Percentiles rank a stretch among this genome's conserved stretches.
Evolutionary conservation across 2,888 invertebrate species (phyloP).

Genomic region (Linnaemya tessellans): DNA sequence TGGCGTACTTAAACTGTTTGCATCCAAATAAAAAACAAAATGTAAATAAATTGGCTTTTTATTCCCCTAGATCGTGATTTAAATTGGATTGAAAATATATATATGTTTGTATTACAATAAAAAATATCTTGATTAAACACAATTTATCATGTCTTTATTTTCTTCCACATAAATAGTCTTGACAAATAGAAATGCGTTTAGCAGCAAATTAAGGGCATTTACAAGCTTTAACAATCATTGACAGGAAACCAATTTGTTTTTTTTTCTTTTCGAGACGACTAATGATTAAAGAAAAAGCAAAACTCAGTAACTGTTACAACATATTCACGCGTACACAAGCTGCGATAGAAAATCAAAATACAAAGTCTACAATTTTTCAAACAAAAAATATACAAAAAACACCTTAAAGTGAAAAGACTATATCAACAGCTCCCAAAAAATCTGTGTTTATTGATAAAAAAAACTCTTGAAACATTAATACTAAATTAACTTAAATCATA

Average conservation of each 20-base stretch:
- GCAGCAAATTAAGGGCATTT: constrained; percentile 48
- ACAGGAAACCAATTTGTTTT: constrained; percentile 20
- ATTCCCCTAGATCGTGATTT: background rate
- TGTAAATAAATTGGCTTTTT: background rate
- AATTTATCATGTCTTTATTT: constrained; percentile 23
- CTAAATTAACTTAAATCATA: constrained; percentile 35
- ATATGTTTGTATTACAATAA: background rate
- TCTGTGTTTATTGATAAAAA: constrained; percentile 13
- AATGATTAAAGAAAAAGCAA: constrained; percentile 1
- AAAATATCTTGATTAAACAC: constrained; percentile 28
- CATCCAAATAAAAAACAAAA: background rate
- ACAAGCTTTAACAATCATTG: constrained; percentile 39
- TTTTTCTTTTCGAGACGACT: background rate
- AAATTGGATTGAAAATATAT: constrained; percentile 36
- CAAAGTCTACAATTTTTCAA: background rate
- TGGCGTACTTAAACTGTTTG: background rate
- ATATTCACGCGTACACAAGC: background rate
- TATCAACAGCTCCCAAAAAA: background rate
- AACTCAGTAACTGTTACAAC: background rate
- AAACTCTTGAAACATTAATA: constrained; percentile 15
- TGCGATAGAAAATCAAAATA: background rate
- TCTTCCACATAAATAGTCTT: constrained; percentile 11
- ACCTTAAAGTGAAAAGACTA: constrained; percentile 4
- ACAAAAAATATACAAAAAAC: background rate
- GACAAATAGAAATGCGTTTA: constrained; percentile 34